These are phyloP conservation scores for Girardinus metallicus DNA, from an alignment of 2,797 vertebrate genomes.

Conservation along the genomic window DNA sequence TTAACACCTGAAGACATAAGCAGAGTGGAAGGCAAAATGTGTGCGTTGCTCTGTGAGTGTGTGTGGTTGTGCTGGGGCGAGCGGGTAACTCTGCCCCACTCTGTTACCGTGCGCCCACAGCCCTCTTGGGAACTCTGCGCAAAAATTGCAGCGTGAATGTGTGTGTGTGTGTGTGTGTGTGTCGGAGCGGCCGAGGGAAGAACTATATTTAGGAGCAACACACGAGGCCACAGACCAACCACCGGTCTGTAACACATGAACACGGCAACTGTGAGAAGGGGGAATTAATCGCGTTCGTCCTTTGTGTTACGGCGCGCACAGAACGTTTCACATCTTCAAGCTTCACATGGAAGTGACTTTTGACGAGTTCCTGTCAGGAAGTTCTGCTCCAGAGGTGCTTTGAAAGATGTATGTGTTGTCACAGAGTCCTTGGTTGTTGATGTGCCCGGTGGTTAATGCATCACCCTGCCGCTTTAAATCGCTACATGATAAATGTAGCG, in stretches of 20 bases:
- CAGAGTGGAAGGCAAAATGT: constrained; percentile 10
- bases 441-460: background rate
- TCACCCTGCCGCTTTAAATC: constrained; percentile 8
- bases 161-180: constrained; percentile 60
- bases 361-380: background rate
- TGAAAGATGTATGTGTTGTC: background rate
- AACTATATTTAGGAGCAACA: constrained; percentile 80
- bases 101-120: constrained; percentile 70
- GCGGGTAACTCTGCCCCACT: constrained; percentile 55
- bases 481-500: background rate
- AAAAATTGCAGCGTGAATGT: constrained; percentile 63
- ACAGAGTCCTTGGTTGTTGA: background rate
- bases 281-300: constrained; percentile 1
- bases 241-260: constrained; percentile 57
- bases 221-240: constrained; percentile 56
- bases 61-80: constrained; percentile 28
- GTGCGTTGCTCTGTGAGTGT: background rate
- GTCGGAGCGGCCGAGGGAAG: constrained; percentile 34
- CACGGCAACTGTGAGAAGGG: constrained; percentile 29
- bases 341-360: background rate
- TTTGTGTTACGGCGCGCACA: background rate
- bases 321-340: background rate
- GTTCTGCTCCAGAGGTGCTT: background rate
- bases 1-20: constrained; percentile 20
- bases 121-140: constrained; percentile 48